phyloP scores from a whole-genome alignment of 2,888 invertebrate species.

The Bimastos eiseni region DNA sequence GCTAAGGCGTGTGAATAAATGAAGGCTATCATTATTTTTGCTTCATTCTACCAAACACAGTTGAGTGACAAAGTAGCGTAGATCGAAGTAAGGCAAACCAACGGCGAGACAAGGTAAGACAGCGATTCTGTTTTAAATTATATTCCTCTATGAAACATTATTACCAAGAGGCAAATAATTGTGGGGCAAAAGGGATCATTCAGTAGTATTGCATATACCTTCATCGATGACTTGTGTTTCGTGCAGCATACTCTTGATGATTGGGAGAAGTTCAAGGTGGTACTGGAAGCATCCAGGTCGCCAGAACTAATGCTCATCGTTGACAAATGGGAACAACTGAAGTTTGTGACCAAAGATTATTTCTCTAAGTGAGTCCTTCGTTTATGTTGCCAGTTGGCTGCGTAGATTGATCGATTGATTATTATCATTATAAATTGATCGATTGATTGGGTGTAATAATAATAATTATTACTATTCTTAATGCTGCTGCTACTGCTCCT shows the following conservation, averaged over 20 bases:
- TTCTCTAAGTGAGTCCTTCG: conserved; percentile 41
- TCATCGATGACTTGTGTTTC: not conserved
- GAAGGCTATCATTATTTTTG: no score
- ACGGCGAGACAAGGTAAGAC: not conserved
- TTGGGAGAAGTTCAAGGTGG: conserved; percentile 58
- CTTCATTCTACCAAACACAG: no score
- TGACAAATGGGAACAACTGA: conserved; percentile 59
- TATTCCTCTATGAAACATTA: no score
- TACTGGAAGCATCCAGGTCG: conserved; percentile 53
- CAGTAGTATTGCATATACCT: not conserved
- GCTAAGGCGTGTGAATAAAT: not conserved
- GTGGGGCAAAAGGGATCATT: no score
- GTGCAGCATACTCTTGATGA: conserved; percentile 57
- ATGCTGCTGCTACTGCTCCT: no score
- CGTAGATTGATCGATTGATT: no score
- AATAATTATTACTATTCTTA: no score
- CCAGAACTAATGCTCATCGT: conserved; percentile 58
- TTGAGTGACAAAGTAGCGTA: no score
- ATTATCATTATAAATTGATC: not conserved
- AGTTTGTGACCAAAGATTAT: conserved; percentile 56
- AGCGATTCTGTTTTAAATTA: not conserved
- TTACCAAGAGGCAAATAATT: no score
- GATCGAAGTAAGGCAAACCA: not conserved
- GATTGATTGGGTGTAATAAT: no score
- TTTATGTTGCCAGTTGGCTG: not conserved